Conservation (phyloP, 2,797 vertebrate genomes). For the Notamacropus eugenii region DNA sequence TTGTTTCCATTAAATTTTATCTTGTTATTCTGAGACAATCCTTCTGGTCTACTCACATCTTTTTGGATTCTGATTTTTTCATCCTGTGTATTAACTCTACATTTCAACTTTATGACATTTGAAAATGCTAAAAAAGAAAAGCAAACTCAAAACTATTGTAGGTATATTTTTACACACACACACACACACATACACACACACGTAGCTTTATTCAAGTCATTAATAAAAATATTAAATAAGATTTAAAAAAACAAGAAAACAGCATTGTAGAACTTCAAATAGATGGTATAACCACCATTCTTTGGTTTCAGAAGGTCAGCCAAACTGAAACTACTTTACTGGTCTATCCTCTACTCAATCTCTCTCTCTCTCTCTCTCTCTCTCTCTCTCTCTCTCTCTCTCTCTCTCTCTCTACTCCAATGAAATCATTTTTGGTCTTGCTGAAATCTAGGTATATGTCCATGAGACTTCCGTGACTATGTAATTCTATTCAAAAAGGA, state of each 20-base stretch:
- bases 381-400: not conserved
- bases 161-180: not conserved
- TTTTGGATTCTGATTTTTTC: not conserved
- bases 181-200: not conserved
- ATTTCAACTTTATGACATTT: not conserved
- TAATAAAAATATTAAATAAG: not conserved
- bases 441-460: not conserved
- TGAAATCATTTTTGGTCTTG: not conserved
- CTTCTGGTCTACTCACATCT: not conserved
- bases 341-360: not conserved
- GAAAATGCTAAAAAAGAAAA: not conserved
- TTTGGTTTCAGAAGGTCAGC: not conserved
- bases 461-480: not conserved
- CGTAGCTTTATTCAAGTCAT: not conserved
- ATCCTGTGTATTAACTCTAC: not conserved
- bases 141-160: not conserved
- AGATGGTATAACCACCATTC: not conserved
- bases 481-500: not conserved
- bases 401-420: not conserved
- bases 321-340: not conserved
- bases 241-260: not conserved
- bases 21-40: not conserved
- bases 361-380: not conserved
- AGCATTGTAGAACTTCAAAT: not conserved
- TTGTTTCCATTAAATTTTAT: not conserved